Percentiles rank a stretch among this genome's conserved stretches.
Conservation (phyloP, 1,140 invertebrate genomes). For the Telenomus remus region DNA sequence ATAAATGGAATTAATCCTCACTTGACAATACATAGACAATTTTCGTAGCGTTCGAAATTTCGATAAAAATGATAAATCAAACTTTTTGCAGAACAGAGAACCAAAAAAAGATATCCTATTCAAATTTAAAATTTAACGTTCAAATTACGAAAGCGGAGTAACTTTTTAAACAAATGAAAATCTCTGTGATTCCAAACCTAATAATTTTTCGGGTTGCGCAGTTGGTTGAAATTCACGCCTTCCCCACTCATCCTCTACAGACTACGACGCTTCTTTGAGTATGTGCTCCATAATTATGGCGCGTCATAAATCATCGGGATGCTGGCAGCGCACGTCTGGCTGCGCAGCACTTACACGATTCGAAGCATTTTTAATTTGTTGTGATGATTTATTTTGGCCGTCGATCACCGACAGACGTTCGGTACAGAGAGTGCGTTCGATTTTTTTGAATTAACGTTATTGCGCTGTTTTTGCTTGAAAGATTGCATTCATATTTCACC, state of each 20-base stretch:
- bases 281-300: slow-evolving; percentile 36
- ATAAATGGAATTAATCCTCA: too few relatives aligned
- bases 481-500: slow-evolving; percentile 12
- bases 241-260: not conserved
- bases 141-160: too few relatives aligned
- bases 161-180: too few relatives aligned
- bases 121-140: too few relatives aligned
- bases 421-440: slow-evolving; percentile 9
- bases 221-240: not conserved
- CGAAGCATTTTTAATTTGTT: slow-evolving; percentile 51
- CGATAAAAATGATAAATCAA: too few relatives aligned
- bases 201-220: too few relatives aligned
- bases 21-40: too few relatives aligned
- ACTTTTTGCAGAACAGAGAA: too few relatives aligned
- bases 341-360: slow-evolving; percentile 39
- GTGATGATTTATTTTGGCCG: slow-evolving; percentile 47
- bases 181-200: too few relatives aligned
- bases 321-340: slow-evolving; percentile 16
- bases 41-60: too few relatives aligned
- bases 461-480: slow-evolving; percentile 8
- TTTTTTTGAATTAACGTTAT: slow-evolving; percentile 12
- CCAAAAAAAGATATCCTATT: too few relatives aligned
- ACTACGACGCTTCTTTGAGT: slow-evolving; percentile 14
- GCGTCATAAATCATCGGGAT: slow-evolving; percentile 46
- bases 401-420: slow-evolving; percentile 33